phyloP scores from a whole-genome alignment of 2,888 invertebrate species.

The Lepidonotus clava region DNA sequence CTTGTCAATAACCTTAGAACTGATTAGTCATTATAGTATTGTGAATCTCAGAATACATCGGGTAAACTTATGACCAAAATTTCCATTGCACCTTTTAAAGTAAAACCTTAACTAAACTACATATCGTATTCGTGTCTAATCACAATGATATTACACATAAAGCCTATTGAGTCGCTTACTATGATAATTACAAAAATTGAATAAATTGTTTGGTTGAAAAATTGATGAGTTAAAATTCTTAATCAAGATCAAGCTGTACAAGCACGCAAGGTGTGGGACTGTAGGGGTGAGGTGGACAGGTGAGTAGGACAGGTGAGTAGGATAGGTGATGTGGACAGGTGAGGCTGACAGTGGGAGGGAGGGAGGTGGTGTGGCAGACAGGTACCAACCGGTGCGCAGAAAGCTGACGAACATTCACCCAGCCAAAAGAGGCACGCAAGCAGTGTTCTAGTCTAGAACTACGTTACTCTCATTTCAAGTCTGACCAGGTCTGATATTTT shows the following conservation, averaged over 20 bases:
- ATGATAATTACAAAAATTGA: too few species aligned
- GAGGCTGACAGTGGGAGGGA: neutral
- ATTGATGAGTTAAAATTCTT: neutral
- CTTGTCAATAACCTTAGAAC: too few species aligned
- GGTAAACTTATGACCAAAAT: too few species aligned
- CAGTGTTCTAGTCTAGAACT: conserved; percentile 40
- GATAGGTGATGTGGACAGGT: neutral
- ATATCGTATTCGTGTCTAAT: too few species aligned
- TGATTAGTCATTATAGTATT: too few species aligned
- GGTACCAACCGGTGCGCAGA: neutral
- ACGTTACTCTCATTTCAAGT: too few species aligned
- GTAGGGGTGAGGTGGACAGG: neutral
- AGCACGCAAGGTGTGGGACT: conserved; percentile 12
- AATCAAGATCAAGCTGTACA: neutral
- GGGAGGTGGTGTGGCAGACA: neutral
- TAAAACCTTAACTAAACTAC: too few species aligned
- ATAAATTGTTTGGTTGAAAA: conserved; percentile 15
- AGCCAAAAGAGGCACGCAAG: conserved; percentile 31
- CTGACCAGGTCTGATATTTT: too few species aligned
- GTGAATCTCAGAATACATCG: too few species aligned
- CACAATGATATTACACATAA: too few species aligned
- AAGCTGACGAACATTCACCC: neutral
- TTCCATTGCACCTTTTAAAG: too few species aligned
- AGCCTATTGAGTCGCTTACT: too few species aligned
- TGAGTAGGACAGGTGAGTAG: neutral